Evolutionary conservation across 1,140 invertebrate species (phyloP).

Genomic region (Megalopta genalis): DNA sequence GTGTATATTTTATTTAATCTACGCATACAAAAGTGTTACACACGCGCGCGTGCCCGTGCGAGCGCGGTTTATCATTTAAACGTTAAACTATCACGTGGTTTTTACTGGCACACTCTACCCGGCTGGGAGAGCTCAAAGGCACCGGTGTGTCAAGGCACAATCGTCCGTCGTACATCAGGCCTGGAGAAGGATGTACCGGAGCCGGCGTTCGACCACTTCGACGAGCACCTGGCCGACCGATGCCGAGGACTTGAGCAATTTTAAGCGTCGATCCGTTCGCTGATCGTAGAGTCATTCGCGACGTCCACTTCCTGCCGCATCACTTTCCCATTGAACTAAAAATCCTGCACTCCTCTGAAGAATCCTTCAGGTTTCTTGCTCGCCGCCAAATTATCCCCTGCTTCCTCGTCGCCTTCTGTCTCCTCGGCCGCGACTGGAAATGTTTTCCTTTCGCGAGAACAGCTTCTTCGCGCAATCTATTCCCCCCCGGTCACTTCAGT

Average conservation of each 20-base stretch:
- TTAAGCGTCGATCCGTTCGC: constrained; percentile 55
- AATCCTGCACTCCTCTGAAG: background rate
- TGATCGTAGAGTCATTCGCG: constrained; percentile 56
- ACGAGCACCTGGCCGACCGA: constrained; percentile 48
- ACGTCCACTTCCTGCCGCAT: constrained; percentile 2
- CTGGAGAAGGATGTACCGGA: constrained; percentile 14
- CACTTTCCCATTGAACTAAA: background rate
- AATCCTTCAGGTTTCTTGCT: background rate
- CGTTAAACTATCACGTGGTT: constrained; percentile 54
- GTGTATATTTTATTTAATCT: background rate
- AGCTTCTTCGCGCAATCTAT: background rate
- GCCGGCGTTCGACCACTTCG: constrained; percentile 42
- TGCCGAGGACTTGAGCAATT: constrained; percentile 63
- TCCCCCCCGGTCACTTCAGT: background rate
- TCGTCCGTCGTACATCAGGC: constrained; percentile 47
- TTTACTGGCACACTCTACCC: constrained; percentile 43
- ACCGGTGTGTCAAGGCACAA: constrained; percentile 54
- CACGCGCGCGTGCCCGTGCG: too few species aligned
- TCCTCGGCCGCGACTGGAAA: background rate
- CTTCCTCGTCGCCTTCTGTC: background rate
- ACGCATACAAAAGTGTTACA: background rate
- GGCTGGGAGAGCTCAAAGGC: constrained; percentile 39
- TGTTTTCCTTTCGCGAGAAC: background rate
- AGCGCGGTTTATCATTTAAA: constrained; percentile 41
- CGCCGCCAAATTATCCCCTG: background rate